Evolutionary conservation across 2,888 invertebrate genomes (phyloP), one percentile per base, ranked within the genome.

Genomic region (Acleris literana): DNA sequence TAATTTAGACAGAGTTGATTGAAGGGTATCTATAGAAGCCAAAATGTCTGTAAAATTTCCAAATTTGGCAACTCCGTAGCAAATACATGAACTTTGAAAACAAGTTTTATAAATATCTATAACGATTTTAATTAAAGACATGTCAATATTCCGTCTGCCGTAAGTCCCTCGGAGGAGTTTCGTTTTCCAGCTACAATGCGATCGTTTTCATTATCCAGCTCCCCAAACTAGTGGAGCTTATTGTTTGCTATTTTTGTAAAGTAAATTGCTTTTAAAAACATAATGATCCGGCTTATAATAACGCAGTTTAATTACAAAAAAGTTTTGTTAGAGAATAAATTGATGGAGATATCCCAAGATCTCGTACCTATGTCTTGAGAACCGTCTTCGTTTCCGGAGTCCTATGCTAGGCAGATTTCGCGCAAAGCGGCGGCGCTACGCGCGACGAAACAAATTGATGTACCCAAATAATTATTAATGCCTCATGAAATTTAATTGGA

Each of bases 401-500:
- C 75, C 62, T 73, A 75, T 77, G 69, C 66, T 75, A 68, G 69
- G 69, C 68, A 52, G 68, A 61, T 60, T 64, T 48, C 75, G 76
- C 81, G 85, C 87, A 78, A 87, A 82, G 55, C 77, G 76, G 81
- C 83, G 64, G 81, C 83, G 64, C 67, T 68, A 57, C 65, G 64
- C 72, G 87, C 87, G 88, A 89, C 89, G 93, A 91, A 92, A 93
- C 92, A 93, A 93, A 93, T 93, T 93, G 93, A 93, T 93, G 93
- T 93, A 93, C 92, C 93, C 90, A 92, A 92, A 93, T 92, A 93
- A 93, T 93, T 93, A 93, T 93, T 93, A 92, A 93, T 93, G 93
- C 93, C 91, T 93, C 92, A 93, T 91, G 92, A 93, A 93, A 93
- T 93, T 93, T 93, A 93, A 93, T 93, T 93, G 93, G 93, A 93